Base-by-base conservation (phyloP, 2,113 vertebrate genomes). In the Phocoena sinus region DNA sequence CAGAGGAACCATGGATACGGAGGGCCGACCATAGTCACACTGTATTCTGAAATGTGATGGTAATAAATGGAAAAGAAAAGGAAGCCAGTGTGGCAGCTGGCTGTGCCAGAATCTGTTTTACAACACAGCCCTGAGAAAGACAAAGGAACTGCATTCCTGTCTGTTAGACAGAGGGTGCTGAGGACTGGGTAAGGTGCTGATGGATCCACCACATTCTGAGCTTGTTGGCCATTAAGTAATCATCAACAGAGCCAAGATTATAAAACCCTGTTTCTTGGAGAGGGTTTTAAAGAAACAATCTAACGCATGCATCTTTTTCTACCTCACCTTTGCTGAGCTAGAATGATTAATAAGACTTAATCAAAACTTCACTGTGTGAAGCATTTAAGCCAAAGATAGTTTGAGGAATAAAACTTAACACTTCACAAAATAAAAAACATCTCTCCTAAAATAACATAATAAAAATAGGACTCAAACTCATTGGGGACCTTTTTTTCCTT, bases 341-440 rank as follows among this genome's bases (percentile, higher is more conserved):
- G 10, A 93, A 85, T 18, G 50, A 80, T 65, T 44, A 92, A 92
- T 33, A 96, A 94, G 41, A 90, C 14, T 83, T 79, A 82, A 17
- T 20, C 0, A 90, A 67, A 92, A 92, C 23, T 88, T 95, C 68
- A 88, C 58, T 94, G 41, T 60, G 14, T 62, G 31, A 84, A 74
- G n/a, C 18, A 85, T 84, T 94, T 95, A 94, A 94, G 38, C 62
- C 84, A 86, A 1, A 90, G 36, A 28, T 23, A 89, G 60, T 38
- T 77, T 95, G 50, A 96, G 26, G 53, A 86, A 60, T 68, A 86
- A 89, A 90, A 93, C 58, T 76, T 63, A 86, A 86, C 15, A 84
- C 6, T 73, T 74, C 21, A 88, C 33, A 92, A 90, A 97, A 86
- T 74, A 87, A 95, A 85, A 93, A 79, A 36, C 14, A 88, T 88